Conservation (phyloP, 92 coral and sea anemone genomes). For the Palythoa heliodiscus region DNA sequence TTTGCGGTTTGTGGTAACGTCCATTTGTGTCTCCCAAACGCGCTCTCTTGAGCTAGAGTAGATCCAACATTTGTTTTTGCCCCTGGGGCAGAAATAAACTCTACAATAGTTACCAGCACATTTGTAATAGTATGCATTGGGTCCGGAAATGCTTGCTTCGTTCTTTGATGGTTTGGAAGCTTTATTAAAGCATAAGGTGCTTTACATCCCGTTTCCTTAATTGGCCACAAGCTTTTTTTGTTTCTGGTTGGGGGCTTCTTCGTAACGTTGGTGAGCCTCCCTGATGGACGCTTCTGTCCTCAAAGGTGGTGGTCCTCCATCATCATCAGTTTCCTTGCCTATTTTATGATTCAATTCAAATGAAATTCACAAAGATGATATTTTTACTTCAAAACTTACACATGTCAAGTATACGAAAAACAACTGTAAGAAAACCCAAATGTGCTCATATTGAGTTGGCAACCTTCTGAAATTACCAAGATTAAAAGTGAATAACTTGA, state of each 20-base stretch:
- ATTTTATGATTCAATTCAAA: background rate
- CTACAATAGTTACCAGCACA: conserved; percentile 37
- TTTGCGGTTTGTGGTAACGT: background rate
- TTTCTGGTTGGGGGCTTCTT: background rate
- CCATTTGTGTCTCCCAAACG: background rate
- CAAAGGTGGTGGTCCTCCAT: background rate
- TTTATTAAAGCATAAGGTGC: background rate
- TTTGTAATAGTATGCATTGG: conserved; percentile 54
- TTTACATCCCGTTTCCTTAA: conserved; percentile 46
- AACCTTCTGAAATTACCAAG: too few relatives aligned
- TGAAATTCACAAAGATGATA: too few relatives aligned
- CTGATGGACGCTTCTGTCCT: background rate
- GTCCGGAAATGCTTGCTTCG: conserved; percentile 40
- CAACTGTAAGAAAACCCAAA: too few relatives aligned
- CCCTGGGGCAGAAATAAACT: conserved; percentile 26
- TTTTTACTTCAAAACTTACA: too few relatives aligned
- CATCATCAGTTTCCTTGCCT: background rate
- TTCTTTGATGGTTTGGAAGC: conserved; percentile 41
- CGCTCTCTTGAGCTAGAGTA: background rate
- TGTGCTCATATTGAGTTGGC: too few relatives aligned
- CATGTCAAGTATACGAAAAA: too few relatives aligned
- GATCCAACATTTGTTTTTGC: background rate
- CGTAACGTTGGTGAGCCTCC: conserved; percentile 11
- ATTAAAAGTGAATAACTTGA: background rate
- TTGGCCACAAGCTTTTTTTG: conserved; percentile 25